Base-by-base conservation (phyloP, 2,888 invertebrate species). In the Ligdia adustata region DNA sequence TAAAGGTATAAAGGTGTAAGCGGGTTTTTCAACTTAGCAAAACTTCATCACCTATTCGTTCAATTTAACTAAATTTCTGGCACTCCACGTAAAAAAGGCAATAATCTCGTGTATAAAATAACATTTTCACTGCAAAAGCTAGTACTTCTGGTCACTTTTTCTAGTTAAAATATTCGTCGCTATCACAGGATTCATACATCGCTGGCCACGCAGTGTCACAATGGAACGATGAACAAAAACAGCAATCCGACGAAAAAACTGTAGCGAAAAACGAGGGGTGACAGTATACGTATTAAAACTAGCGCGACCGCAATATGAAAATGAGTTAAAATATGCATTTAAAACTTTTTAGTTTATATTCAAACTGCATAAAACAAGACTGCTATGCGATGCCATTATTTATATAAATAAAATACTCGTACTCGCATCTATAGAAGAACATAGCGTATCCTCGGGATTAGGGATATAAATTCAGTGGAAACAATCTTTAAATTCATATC, bases 121-220 rank as follows among this genome's bases (percentile, higher is more conserved):
- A 62, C 56, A 66, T 70, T 65, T 67, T 62, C 64, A 66, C 64
- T 57, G 64, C 55, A 60, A 66, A 67, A 60, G 60, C 55, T 63
- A 59, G 66, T 69, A 64, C 47, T 50, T 59, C 57, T 57, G 64
- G 64, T 62, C 66, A 64, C 62, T 69, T 69, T 69, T 72, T 71
- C 75, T 78, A 77, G 66, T 81, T 72, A 75, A 83, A 79, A 78
- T 77, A 80, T 80, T 79, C 73, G 72, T 56, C 72, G 66, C 69
- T 82, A 84, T 86, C 84, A 71, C 79, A 74, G 87, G 84, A 86
- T 82, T 82, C 72, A 80, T 79, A 83, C 86, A 79, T 78, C 74
- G 77, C 74, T 82, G 84, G 66, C 64, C 69, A 68, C 69, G 75
- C 76, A 64, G 75, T 67, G 70, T 68, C 74, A 80, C 80, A 83